Percentiles rank a stretch among this genome's conserved stretches.
Evolutionary conservation across 1,140 invertebrate species (phyloP).

Genomic region (Xylocopa sonorina): DNA sequence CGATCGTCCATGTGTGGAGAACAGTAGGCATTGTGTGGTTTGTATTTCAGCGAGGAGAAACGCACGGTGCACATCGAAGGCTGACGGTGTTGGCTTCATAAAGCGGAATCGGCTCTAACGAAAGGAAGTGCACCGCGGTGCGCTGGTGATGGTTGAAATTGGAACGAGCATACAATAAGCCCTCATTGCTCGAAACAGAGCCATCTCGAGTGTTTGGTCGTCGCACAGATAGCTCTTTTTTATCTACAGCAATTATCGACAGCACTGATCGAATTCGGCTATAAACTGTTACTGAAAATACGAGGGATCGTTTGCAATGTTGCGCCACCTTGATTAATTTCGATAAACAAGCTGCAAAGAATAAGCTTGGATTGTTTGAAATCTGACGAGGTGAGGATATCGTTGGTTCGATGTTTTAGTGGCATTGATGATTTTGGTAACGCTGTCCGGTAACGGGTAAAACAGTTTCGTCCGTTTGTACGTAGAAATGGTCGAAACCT

Average conservation of each 20-base stretch:
- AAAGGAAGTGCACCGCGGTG: conserved; percentile 47
- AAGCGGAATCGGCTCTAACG: conserved; percentile 42
- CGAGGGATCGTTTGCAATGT: background rate
- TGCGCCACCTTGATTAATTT: too few relatives aligned
- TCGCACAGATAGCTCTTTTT: background rate
- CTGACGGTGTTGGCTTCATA: conserved; percentile 34
- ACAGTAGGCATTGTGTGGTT: background rate
- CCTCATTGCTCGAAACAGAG: conserved; percentile 25
- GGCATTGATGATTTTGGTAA: background rate
- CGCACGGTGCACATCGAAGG: conserved; percentile 15
- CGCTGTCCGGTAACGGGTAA: background rate
- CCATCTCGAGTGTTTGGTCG: background rate
- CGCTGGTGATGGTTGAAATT: conserved; percentile 38
- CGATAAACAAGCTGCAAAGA: too few relatives aligned
- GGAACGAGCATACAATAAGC: conserved; percentile 42
- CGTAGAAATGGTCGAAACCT: background rate
- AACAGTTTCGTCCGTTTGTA: background rate
- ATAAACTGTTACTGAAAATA: background rate
- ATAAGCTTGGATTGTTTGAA: too few relatives aligned
- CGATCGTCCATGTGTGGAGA: background rate
- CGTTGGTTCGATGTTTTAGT: too few relatives aligned
- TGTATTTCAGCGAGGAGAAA: conserved; percentile 1
- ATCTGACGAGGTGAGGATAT: too few relatives aligned
- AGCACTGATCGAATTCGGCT: background rate
- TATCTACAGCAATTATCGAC: background rate